phyloP scores from a whole-genome alignment of 1,140 invertebrate species.

The Ceratosolen fusciceps region DNA sequence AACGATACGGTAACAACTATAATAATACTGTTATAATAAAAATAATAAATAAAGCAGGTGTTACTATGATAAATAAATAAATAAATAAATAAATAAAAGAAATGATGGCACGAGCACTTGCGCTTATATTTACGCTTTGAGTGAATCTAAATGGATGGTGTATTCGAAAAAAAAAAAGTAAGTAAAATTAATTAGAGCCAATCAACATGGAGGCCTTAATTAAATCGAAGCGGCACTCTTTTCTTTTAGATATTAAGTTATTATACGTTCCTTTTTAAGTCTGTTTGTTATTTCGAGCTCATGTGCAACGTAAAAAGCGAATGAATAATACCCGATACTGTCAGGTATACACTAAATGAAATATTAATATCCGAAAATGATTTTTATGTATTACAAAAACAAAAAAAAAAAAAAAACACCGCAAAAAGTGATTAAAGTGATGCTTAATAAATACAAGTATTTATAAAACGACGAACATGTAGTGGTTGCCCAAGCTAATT shows the following conservation, averaged over 20 bases:
- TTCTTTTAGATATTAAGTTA: conserved; percentile 19
- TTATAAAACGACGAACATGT: not conserved
- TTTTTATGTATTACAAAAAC: conserved; percentile 20
- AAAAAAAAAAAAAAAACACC: no score
- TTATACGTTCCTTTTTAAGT: not conserved
- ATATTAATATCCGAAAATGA: not conserved
- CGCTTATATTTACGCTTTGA: conserved; percentile 37
- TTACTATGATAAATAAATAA: not conserved
- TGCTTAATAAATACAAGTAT: not conserved
- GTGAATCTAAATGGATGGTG: not conserved
- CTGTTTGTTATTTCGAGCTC: not conserved
- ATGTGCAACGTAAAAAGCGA: not conserved
- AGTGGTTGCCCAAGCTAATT: conserved; percentile 14
- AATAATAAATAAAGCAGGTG: no score
- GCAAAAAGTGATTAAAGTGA: not conserved
- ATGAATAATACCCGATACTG: not conserved
- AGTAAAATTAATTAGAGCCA: conserved; percentile 37
- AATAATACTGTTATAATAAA: conserved; percentile 39
- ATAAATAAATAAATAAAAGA: not conserved
- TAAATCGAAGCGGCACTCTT: conserved; percentile 30
- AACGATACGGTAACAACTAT: conserved; percentile 46
- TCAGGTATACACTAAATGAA: not conserved
- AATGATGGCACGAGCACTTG: conserved; percentile 28
- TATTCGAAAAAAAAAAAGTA: conserved; percentile 12
- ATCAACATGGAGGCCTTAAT: conserved; percentile 44